Conservation (phyloP, 1,140 invertebrate species). For the Camponotus floridanus region DNA sequence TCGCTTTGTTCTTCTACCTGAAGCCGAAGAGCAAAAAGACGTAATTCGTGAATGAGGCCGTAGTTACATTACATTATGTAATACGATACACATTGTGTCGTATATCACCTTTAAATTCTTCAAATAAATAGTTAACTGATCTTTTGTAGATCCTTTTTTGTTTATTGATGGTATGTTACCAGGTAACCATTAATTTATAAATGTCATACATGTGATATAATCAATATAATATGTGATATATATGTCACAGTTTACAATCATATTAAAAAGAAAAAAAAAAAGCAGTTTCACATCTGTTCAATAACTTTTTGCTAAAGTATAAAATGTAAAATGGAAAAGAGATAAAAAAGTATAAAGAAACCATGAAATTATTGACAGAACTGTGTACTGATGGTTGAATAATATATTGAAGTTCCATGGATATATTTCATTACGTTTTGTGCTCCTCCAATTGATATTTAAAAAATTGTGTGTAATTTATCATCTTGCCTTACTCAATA, state of each 20-base stretch:
- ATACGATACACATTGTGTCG: slow-evolving; percentile 46
- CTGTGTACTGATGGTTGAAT: neutral
- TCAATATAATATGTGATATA: neutral
- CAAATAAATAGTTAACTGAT: slow-evolving; percentile 59
- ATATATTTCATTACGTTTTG: neutral
- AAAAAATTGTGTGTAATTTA: neutral
- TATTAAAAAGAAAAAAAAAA: neutral
- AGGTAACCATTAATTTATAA: neutral
- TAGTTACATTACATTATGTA: slow-evolving; percentile 65
- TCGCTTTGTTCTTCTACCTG: slow-evolving; percentile 60
- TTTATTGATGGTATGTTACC: neutral
- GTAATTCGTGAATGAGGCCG: neutral
- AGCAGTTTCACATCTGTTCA: neutral
- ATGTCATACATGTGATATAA: neutral
- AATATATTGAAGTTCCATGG: neutral
- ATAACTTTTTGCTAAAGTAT: neutral
- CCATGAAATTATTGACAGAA: neutral
- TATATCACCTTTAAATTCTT: slow-evolving; percentile 17
- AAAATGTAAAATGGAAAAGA: neutral
- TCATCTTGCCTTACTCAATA: neutral
- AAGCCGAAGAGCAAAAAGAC: slow-evolving; percentile 73
- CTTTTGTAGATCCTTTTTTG: neutral
- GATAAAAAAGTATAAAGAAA: neutral
- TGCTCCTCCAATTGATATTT: neutral
- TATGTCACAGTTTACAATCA: neutral